These are phyloP conservation scores for Axinella damicornis DNA, from an alignment of 37 sponge, comb jelly and placozoan species.

Conservation along the genomic window DNA sequence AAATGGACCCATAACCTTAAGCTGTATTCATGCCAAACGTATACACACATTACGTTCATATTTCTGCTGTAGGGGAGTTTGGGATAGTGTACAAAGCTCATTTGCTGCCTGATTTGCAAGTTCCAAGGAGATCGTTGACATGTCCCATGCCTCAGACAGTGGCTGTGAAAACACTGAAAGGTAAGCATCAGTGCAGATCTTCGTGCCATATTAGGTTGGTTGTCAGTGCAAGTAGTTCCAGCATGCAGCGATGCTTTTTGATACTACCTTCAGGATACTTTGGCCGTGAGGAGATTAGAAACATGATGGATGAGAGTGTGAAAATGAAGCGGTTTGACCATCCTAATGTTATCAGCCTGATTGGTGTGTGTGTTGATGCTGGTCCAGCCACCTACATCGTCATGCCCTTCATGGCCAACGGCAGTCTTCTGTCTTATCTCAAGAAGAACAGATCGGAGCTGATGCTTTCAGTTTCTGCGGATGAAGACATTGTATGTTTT, in stretches of 20 bases:
- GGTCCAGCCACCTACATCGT: slow-evolving; percentile 16
- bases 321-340: slow-evolving; percentile 21
- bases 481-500: slow-evolving; percentile 1
- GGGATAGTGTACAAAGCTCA: slow-evolving; percentile 24
- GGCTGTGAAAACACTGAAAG: slow-evolving; percentile 44
- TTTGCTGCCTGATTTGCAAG: too few species aligned
- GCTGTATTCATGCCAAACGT: too few species aligned
- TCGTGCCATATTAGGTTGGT: background rate
- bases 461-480: background rate
- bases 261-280: too few species aligned
- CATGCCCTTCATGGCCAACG: slow-evolving; percentile 10
- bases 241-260: too few species aligned
- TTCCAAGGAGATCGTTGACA: too few species aligned
- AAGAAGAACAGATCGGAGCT: background rate
- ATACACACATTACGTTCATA: too few species aligned
- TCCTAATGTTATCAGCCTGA: slow-evolving; percentile 19
- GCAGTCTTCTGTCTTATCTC: slow-evolving; percentile 10
- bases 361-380: slow-evolving; percentile 34
- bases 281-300: too few species aligned
- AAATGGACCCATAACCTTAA: too few species aligned
- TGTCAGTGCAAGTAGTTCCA: too few species aligned
- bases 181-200: background rate
- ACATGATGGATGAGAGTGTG: slow-evolving; percentile 7
- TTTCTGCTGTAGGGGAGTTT: slow-evolving; percentile 6
- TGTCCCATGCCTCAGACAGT: background rate